Evolutionary conservation across 2,888 invertebrate genomes (phyloP), one percentile per base, ranked within the genome.

Genomic region (Byasa hedistus): DNA sequence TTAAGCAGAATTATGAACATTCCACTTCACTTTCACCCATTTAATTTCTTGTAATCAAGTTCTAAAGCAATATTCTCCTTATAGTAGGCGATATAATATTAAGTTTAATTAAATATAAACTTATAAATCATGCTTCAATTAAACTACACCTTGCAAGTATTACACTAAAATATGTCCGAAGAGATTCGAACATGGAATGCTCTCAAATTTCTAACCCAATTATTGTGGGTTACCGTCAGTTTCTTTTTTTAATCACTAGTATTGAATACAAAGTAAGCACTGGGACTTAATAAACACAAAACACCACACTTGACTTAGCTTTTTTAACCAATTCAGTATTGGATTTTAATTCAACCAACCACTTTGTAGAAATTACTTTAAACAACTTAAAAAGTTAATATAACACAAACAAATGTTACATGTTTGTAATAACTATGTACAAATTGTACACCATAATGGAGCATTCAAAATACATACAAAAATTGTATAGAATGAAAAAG

Each of bases 141-240:
- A 72, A 79, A 77, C 79, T 76, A 79, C 71, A 75, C 77, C 66
- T 75, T 74, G 76, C 74, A 76, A 76, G 76, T 73, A 79, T 78
- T 80, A 79, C 74, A 75, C 72, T 75, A 77, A 74, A 71, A 70
- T 72, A 73, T 72, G 65, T 73, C 73, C 72, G 72, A 69, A 73
- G 77, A 81, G 78, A 78, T 79, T 83, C 81, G 76, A 82, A 80
- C 77, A 80, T 74, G 89, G 87, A 89, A 89, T 88, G 88, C 82
- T 84, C 81, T 81, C 82, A 79, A 76, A 78, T 77, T 78, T 79
- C 74, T 78, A 79, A 78, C 69, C 71, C 75, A 79, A 80, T 76
- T 72, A 77, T 76, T 77, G 72, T 71, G 72, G 71, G 71, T 48
- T 48, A 21, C 68, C 70, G 70, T 70, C 67, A 69, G 71, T 73